A percentile compares a stretch with the other conserved stretches of the same genome.
These are phyloP conservation scores for Pygoscelis adeliae DNA, from an alignment of 2,113 vertebrate species.

Conservation along the genomic window DNA sequence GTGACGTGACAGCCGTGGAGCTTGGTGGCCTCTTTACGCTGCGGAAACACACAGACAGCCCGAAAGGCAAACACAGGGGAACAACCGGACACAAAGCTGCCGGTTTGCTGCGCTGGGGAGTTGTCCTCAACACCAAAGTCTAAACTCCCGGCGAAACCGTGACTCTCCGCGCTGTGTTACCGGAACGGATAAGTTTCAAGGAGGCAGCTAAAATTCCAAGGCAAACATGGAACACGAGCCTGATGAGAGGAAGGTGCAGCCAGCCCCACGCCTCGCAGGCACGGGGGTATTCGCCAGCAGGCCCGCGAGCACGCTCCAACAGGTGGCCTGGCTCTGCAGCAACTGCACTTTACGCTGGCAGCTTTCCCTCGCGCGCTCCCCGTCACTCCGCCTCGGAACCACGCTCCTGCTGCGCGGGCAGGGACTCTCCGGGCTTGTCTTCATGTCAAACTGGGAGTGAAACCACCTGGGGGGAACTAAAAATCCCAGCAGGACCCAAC, in stretches of 20 bases:
- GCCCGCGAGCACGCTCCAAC: not conserved
- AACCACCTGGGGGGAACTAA: not conserved
- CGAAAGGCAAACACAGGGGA: not conserved
- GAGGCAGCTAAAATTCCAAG: not conserved
- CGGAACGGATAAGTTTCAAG: fast-evolving
- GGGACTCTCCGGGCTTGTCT: not conserved
- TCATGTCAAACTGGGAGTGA: fast-evolving
- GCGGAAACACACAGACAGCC: not conserved
- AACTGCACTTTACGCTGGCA: not conserved
- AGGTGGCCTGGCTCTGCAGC: not conserved
- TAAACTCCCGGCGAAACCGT: not conserved
- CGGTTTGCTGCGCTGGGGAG: not conserved
- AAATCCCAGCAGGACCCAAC: fast-evolving
- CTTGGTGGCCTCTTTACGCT: not conserved
- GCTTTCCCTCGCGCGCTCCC: fast-evolving
- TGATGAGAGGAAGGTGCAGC: not conserved
- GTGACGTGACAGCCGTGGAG: not conserved
- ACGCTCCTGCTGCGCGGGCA: fast-evolving
- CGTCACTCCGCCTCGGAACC: fast-evolving
- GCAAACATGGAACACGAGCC: fast-evolving
- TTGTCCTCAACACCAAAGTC: not conserved
- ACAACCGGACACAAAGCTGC: not conserved
- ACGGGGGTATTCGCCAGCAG: not conserved
- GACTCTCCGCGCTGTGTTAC: fast-evolving
- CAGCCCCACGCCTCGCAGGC: not conserved